phyloP scores from a whole-genome alignment of 2,113 vertebrate genomes.

The Gnathonemus echidnorhynchus region DNA sequence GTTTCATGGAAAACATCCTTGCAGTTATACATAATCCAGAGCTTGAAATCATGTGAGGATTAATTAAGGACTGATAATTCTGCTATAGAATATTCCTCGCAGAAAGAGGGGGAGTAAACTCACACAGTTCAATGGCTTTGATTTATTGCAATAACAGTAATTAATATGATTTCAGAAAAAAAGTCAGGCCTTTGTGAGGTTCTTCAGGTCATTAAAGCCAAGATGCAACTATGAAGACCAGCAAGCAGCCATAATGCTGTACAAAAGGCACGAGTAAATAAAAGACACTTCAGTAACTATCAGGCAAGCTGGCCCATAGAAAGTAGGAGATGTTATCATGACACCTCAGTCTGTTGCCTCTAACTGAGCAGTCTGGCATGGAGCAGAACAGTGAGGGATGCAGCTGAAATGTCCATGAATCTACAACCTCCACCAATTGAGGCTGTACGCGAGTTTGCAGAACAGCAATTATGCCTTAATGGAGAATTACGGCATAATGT shows the following conservation, averaged over 20 bases:
- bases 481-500: neutral
- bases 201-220: neutral
- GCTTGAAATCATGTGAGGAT: neutral
- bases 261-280: neutral
- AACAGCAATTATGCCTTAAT: neutral
- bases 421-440: neutral
- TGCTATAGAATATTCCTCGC: neutral
- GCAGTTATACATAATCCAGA: neutral
- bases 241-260: neutral
- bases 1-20: neutral
- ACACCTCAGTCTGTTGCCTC: neutral
- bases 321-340: neutral
- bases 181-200: neutral
- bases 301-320: neutral
- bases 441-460: neutral
- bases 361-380: neutral
- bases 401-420: neutral
- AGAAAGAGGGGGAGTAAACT: neutral
- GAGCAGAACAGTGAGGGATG: neutral
- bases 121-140: neutral
- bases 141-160: neutral
- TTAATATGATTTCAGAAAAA: neutral
- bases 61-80: neutral
- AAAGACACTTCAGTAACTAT: neutral
- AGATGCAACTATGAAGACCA: neutral